phyloP scores from a whole-genome alignment of 2,888 invertebrate genomes.

The Eucera pruinosa region DNA sequence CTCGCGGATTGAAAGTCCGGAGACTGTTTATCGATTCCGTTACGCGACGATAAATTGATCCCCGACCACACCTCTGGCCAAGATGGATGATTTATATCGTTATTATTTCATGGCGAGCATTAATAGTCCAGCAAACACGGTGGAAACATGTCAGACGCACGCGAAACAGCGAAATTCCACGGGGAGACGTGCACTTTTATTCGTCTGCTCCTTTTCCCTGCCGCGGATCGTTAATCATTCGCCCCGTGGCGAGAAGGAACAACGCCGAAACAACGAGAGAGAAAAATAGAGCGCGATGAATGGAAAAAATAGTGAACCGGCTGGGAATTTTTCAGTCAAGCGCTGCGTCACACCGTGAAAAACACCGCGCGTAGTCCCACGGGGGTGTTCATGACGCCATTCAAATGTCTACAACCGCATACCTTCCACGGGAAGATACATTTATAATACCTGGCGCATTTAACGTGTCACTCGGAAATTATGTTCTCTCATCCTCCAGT shows the following conservation, averaged over 20 bases:
- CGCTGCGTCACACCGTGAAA: constrained; percentile 72
- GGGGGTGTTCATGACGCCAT: constrained; percentile 66
- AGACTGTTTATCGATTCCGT: constrained; percentile 49
- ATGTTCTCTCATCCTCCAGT: constrained; percentile 9
- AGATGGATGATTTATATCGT: constrained; percentile 77
- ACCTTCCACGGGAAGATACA: constrained; percentile 38
- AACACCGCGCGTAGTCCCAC: constrained; percentile 57
- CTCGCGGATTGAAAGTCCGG: neutral
- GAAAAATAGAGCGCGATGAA: constrained; percentile 55
- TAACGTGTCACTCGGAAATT: constrained; percentile 34
- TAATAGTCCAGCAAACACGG: constrained; percentile 80
- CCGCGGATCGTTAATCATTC: constrained; percentile 80
- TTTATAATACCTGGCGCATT: constrained; percentile 54
- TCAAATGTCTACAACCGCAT: constrained; percentile 58
- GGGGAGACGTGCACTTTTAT: constrained; percentile 62
- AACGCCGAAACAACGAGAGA: constrained; percentile 26
- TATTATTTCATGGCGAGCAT: constrained; percentile 77
- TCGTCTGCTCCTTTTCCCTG: constrained; percentile 67
- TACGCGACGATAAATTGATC: constrained; percentile 56
- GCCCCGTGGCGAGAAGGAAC: constrained; percentile 41
- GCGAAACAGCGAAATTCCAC: constrained; percentile 71
- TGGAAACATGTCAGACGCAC: constrained; percentile 81
- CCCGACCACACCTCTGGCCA: constrained; percentile 43
- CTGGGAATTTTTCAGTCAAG: constrained; percentile 75
- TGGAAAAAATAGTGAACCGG: constrained; percentile 70